Base-by-base conservation (phyloP, 2,797 vertebrate genomes). In the Numenius phaeopus region DNA sequence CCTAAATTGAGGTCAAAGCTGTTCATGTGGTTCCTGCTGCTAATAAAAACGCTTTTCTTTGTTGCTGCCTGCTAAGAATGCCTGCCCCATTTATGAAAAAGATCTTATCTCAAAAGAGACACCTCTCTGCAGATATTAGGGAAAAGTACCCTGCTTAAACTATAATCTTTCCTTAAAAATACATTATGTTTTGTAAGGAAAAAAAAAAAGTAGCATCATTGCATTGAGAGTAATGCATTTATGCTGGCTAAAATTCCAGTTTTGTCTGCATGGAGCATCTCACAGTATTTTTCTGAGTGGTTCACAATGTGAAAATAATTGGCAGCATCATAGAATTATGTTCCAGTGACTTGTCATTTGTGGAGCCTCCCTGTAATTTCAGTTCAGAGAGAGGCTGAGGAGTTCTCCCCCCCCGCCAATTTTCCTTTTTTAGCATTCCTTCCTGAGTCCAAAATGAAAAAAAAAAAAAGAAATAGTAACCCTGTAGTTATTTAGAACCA, bases 1-100 rank as follows among this genome's bases (percentile, higher is more conserved):
- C 96, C 96, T 97, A 96, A 96, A 96, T 97, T 92, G 86, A 96
- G 96, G 96, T 95, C 96, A 97, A 95, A 94, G 91, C 94, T 94
- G 76, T 91, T 96, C 93, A 94, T 78, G 95, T 97, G 87, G 86
- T 79, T 92, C 94, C 75, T 94, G 95, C 91, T 83, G 95, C 90
- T 90, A 90, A 90, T 96, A 97, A 97, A 97, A 97, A 96, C 1
- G 47, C 65, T 95, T 93, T 94, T 92, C 95, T 97, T 97, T 96
- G 96, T 96, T 97, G 84, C 87, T 91, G 86, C 61, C 87, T 95
- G 87, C 89, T 97, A 92, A 87, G 87, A 97, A 97, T 96, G 96
- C 86, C 86, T 96, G 88, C 32, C 82, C 64, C 91, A 77, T 92
- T 97, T 97, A 96, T 91, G 94, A 96, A 96, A 46, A 96, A 94